Conservation (phyloP, 2,797 vertebrate genomes). For the Gymnopithys bicolor region DNA sequence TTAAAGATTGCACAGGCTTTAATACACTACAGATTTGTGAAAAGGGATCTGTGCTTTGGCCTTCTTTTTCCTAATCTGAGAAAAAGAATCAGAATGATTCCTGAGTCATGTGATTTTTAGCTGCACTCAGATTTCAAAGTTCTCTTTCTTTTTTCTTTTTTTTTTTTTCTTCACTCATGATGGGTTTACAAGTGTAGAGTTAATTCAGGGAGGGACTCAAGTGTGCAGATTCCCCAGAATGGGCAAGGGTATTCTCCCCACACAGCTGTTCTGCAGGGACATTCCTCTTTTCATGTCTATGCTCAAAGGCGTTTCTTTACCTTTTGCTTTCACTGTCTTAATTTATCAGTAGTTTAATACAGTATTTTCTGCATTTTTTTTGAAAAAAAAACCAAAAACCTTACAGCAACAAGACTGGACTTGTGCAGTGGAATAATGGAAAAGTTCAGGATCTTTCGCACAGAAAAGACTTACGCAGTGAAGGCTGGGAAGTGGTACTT, state of each 20-base stretch:
- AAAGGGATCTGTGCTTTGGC: neutral
- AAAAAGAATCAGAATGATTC: neutral
- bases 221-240: neutral
- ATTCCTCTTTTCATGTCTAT: neutral
- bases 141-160: neutral
- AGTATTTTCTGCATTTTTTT: neutral
- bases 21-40: neutral
- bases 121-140: neutral
- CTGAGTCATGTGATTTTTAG: neutral
- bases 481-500: constrained; percentile 95
- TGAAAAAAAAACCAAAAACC: neutral
- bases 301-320: neutral
- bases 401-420: constrained; percentile 82
- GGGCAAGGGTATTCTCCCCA: neutral
- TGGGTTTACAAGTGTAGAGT: neutral
- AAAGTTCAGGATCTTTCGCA: constrained; percentile 92
- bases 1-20: neutral
- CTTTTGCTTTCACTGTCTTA: neutral
- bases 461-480: constrained; percentile 92
- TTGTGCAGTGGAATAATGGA: constrained; percentile 82
- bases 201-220: neutral
- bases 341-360: neutral
- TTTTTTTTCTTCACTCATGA: fast-evolving
- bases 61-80: neutral
- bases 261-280: neutral